Evolutionary conservation across 2,888 invertebrate species (phyloP), one percentile per base, ranked within the genome.

Genomic region (Ramazzottius varieornatus): DNA sequence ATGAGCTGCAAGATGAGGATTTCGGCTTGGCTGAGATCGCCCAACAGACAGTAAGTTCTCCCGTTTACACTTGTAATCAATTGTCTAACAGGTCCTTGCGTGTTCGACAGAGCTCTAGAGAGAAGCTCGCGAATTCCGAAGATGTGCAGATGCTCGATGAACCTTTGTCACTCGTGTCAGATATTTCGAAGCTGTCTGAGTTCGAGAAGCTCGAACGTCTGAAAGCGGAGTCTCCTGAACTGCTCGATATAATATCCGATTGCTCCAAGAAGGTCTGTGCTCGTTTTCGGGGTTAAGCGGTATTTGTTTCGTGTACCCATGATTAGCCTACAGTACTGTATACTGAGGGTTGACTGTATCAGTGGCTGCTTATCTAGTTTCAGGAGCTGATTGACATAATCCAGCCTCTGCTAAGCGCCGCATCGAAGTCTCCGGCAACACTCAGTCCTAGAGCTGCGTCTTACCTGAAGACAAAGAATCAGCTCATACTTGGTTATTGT

Each of bases 1-100:
- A 72, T 46, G 71, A 74, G 65, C 68, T 75, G 33, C 72, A 73
- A 65, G 73, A 75, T 32, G 70, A 71, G 33, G 76, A 76, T 67
- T 73, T 75, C 69, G 72, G 71, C 32, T 68, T 74, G 13, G 73
- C 72, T 65, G 68, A 71, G 2, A 71, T 73, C 63, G 67, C n/a
- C n/a, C n/a, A n/a, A n/a, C n/a, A n/a, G n/a, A n/a, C n/a, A n/a
- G n/a, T n/a, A 68, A 66, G 69, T 20, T 20, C 20, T n/a, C n/a
- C n/a, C n/a, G n/a, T n/a, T n/a, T n/a, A n/a, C n/a, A n/a, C n/a
- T n/a, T n/a, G n/a, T n/a, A n/a, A n/a, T n/a, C n/a, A n/a, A n/a
- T n/a, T n/a, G n/a, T n/a, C n/a, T n/a, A n/a, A n/a, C n/a, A n/a
- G n/a, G n/a, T n/a, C n/a, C n/a, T n/a, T n/a, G n/a, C n/a, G n/a